A percentile compares a stretch with the other conserved stretches of the same genome.
Evolutionary conservation across 2,797 vertebrate genomes (phyloP).

Genomic region (Gambelia wislizenii): DNA sequence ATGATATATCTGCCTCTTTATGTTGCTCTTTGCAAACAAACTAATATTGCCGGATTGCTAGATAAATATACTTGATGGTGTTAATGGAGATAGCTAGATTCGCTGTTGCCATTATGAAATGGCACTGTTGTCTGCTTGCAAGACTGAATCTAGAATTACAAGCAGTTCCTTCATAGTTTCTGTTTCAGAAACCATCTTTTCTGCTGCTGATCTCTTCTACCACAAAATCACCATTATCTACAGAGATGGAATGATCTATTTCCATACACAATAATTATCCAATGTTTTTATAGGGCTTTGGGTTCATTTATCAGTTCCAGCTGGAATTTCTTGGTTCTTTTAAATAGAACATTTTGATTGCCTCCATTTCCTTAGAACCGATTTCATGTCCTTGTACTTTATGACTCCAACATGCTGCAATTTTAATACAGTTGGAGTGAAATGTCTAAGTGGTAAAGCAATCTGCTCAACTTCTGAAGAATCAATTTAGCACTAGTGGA

Average conservation of each 20-base stretch:
- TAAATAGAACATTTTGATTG: neutral
- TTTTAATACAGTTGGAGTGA: constrained; percentile 35
- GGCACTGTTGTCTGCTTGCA: neutral
- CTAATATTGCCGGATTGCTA: neutral
- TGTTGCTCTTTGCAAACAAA: neutral
- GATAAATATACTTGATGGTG: neutral
- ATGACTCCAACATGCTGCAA: constrained; percentile 10
- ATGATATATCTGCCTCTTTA: neutral
- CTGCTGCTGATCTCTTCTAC: neutral
- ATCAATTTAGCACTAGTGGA: neutral
- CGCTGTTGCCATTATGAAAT: neutral
- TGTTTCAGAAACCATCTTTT: neutral
- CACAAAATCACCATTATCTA: neutral
- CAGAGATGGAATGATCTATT: neutral
- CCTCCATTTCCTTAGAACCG: neutral
- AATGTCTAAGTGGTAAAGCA: constrained; percentile 22
- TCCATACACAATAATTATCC: neutral
- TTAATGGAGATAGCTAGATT: neutral
- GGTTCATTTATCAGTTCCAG: constrained; percentile 21
- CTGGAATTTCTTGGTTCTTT: neutral
- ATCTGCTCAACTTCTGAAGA: neutral
- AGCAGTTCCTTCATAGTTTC: neutral
- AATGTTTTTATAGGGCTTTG: neutral
- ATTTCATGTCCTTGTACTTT: neutral
- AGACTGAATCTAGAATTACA: neutral